Base-by-base conservation (phyloP, 1,140 invertebrate species). In the Ceratina calcarata region DNA sequence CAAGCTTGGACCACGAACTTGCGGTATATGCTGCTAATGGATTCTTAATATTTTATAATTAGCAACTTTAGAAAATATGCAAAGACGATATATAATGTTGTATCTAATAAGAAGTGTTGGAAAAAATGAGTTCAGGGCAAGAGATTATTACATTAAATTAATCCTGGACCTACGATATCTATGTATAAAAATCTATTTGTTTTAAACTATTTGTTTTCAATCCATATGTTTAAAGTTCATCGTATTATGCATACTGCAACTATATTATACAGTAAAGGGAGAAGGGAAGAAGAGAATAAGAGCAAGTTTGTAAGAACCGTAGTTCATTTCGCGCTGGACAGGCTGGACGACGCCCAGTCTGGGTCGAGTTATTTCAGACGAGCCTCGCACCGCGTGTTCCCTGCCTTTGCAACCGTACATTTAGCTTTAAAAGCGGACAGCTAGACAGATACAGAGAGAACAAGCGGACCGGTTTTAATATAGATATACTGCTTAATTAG, bases 311-410 rank as follows among this genome's bases (percentile, higher is more conserved):
- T n/a, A 70, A 68, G 82, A 83, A 79, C 72, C 75, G 85, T 71
- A 82, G 85, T 74, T 86, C 85, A 86, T 86, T 86, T 86, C 76
- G 84, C 65, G 20, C 80, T 79, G 81, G 84, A 86, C 84, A 83
- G 67, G 64, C 60, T 45, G 75, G 84, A 86, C 84, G 84, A 86
- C 84, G 84, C 84, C 84, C 84, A 86, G 84, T 86, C 80, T 86
- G 84, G 84, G 80, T 85, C 80, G 84, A 77, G 81, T 82, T 86
- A 86, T 86, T 86, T 86, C 84, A 85, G 81, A 81, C 78, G 70
- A 67, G 83, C 79, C 70, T 55, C 80, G 77, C 73, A 67, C 67
- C 76, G 55, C 64, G 75, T 65, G 72, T 73, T 79, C 83, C 71
- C 49, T 27, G 24, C 58, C 60, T 53, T 60, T 32, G 65, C 67